Percentiles rank a stretch among this genome's conserved stretches.
phyloP scores from a whole-genome alignment of 2,888 invertebrate genomes.

The Euclidia mi region DNA sequence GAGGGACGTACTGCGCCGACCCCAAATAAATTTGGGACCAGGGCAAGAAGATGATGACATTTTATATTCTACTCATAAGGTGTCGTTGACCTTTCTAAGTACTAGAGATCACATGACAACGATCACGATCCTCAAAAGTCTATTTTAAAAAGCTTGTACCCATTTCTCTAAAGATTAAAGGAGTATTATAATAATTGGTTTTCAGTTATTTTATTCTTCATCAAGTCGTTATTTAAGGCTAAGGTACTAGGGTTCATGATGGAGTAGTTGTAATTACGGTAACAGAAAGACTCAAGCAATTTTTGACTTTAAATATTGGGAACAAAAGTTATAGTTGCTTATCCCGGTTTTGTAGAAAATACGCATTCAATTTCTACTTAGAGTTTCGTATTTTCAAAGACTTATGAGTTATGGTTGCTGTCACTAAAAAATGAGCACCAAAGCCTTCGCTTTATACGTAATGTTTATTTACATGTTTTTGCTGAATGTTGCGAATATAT shows the following conservation, averaged over 20 bases:
- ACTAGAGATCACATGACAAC: no score
- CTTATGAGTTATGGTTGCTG: neutral
- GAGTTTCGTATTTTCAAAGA: slow-evolving; percentile 1
- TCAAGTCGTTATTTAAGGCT: neutral
- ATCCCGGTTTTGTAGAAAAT: neutral
- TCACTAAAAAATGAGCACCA: neutral
- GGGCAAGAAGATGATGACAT: no score
- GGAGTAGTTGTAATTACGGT: slow-evolving; percentile 1
- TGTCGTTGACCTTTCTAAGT: no score
- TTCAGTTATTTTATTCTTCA: neutral
- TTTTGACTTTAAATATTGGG: neutral
- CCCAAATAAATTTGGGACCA: no score
- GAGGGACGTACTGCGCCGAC: no score
- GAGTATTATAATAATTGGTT: neutral
- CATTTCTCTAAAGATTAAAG: no score
- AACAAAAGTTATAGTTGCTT: neutral
- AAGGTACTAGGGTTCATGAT: neutral
- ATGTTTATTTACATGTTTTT: no score
- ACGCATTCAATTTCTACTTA: slow-evolving; percentile 2
- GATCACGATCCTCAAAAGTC: no score
- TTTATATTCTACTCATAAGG: no score
- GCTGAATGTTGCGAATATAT: no score
- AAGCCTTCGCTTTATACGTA: neutral
- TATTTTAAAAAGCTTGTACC: no score
- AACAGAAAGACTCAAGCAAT: neutral